Base-by-base conservation (phyloP, 2,888 invertebrate species). In the Epirrita christyi region DNA sequence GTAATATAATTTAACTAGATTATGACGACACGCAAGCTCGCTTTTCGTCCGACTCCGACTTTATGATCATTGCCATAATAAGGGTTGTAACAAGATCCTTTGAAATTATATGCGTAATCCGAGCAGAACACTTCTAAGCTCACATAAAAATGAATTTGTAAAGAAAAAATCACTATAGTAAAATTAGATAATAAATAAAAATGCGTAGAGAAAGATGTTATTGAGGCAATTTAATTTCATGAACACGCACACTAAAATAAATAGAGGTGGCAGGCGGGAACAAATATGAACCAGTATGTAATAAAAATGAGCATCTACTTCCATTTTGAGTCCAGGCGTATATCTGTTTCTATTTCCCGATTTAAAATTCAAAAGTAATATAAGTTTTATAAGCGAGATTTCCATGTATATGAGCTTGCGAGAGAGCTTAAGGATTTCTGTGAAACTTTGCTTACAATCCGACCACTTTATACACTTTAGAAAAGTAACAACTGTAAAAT, bases 21-120 rank as follows among this genome's bases (percentile, higher is more conserved):
- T 32, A 21, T 21, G 32, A 9, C 32, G 32, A 9, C 32, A 32
- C 32, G 58, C 58, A 47, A 11, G 21, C 40, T 21, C 14, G 11
- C 40, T 32, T 40, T 48, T 29, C 21, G 15, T n/a, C 28, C n/a
- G 38, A 42, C 34, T 42, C n/a, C 27, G 27, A 47, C 46, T 42
- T 73, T 76, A 74, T 81, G 82, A 81, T 83, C 78, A 82, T 82
- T 79, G 70, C 76, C 76, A 80, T 77, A 68, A 70, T 68, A 70
- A 70, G 74, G 63, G 67, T 70, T 70, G 56, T 71, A 70, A 64
- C 54, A 56, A 56, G 63, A 61, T 59, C 52, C 52, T 54, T 52
- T 50, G 59, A 63, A 62, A 57, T 58, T 61, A 64, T 57, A 43
- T 44, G 14, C 45, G 49, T 61, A 59, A 56, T 61, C 62, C 50